phyloP scores from a whole-genome alignment of 1,140 invertebrate genomes.

The Diabrotica virgifera region DNA sequence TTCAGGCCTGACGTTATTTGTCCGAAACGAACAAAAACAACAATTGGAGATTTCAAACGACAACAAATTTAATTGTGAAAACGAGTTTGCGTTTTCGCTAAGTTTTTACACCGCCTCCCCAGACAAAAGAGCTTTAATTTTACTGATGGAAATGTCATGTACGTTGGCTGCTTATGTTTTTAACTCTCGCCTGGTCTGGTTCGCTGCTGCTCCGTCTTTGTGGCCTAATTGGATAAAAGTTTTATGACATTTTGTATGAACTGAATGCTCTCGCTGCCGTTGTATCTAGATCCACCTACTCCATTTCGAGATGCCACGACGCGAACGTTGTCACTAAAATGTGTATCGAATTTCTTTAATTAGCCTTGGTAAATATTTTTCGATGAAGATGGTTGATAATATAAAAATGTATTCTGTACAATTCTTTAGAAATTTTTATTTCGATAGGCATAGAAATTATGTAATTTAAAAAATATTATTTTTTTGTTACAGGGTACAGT shows the following conservation, averaged over 20 bases:
- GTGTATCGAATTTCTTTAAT: no score
- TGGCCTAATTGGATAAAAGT: slow-evolving; percentile 18
- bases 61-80: slow-evolving; percentile 21
- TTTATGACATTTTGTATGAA: slow-evolving; percentile 16
- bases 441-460: no score
- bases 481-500: no score
- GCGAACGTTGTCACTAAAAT: no score
- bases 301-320: not conserved
- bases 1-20: slow-evolving; percentile 30
- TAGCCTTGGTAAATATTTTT: no score
- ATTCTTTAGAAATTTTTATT: no score
- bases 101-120: slow-evolving; percentile 18
- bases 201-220: slow-evolving; percentile 2
- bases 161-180: slow-evolving; percentile 17
- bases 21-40: slow-evolving; percentile 24
- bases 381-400: no score
- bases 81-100: slow-evolving; percentile 17
- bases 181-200: slow-evolving; percentile 11
- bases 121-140: slow-evolving; percentile 21
- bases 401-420: no score
- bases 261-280: not conserved
- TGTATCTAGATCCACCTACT: not conserved
- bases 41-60: slow-evolving; percentile 20
- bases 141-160: slow-evolving; percentile 20
- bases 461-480: no score